Conservation (phyloP, 2,113 vertebrate species). For the Oxyura jamaicensis region DNA sequence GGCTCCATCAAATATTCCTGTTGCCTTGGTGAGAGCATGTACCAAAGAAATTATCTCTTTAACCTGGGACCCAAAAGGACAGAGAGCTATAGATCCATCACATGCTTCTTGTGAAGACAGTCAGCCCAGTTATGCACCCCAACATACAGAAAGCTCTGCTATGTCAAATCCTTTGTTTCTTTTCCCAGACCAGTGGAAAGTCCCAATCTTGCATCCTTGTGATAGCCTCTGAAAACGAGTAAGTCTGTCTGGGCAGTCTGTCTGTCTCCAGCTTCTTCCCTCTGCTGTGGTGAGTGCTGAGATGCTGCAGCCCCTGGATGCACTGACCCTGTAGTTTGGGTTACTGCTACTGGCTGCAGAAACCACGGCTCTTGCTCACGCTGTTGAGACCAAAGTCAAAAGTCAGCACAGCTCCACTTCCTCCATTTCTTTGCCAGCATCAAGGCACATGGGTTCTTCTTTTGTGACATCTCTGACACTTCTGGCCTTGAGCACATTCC, state of each 20-base stretch:
- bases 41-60: not conserved
- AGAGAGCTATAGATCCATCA: not conserved
- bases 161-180: not conserved
- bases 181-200: not conserved
- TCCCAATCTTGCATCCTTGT: not conserved
- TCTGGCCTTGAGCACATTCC: not conserved
- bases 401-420: rapidly evolving
- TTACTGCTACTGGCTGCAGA: not conserved
- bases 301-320: not conserved
- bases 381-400: not conserved
- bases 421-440: not conserved
- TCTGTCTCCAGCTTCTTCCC: not conserved
- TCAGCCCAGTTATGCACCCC: not conserved
- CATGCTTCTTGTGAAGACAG: not conserved
- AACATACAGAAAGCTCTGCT: not conserved
- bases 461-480: not conserved
- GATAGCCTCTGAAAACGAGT: not conserved
- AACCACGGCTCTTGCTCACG: not conserved
- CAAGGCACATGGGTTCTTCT: not conserved
- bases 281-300: rapidly evolving
- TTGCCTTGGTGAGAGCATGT: constrained; percentile 6
- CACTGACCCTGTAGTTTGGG: rapidly evolving
- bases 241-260: not conserved
- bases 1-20: not conserved
- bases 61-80: not conserved